Evolutionary conservation across 2,113 vertebrate genomes (phyloP).

Genomic region (Mesembrinibis cayennensis): DNA sequence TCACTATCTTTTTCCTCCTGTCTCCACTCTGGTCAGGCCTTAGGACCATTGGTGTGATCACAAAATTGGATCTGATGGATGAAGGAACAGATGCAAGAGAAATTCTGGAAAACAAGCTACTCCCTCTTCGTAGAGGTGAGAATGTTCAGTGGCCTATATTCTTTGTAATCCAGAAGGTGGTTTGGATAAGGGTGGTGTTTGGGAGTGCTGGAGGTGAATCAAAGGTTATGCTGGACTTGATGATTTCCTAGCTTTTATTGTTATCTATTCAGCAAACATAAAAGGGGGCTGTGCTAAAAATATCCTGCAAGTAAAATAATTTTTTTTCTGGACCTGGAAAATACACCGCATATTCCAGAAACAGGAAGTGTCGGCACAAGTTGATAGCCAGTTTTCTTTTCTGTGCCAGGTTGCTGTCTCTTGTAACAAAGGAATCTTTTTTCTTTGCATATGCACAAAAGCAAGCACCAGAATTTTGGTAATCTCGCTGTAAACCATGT

Average conservation of each 20-base stretch:
- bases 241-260: background rate
- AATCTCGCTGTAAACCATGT: background rate
- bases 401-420: background rate
- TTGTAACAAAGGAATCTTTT: background rate
- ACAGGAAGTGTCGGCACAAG: background rate
- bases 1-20: background rate
- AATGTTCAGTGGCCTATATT: background rate
- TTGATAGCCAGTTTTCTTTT: background rate
- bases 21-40: constrained; percentile 71
- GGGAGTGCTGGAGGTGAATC: background rate
- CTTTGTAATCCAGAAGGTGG: background rate
- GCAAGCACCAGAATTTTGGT: background rate
- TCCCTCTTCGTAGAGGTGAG: constrained; percentile 90
- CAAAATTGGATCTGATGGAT: constrained; percentile 94
- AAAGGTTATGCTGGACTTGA: background rate
- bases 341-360: background rate
- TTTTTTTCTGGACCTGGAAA: background rate
- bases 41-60: constrained; percentile 93
- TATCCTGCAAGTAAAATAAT: background rate
- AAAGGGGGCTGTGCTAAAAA: background rate
- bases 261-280: background rate
- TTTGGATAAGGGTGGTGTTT: background rate
- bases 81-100: constrained; percentile 89
- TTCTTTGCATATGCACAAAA: background rate
- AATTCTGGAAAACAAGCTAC: constrained; percentile 89